Base-by-base conservation (phyloP, 2,888 invertebrate species). In the Drosophila tripunctata region DNA sequence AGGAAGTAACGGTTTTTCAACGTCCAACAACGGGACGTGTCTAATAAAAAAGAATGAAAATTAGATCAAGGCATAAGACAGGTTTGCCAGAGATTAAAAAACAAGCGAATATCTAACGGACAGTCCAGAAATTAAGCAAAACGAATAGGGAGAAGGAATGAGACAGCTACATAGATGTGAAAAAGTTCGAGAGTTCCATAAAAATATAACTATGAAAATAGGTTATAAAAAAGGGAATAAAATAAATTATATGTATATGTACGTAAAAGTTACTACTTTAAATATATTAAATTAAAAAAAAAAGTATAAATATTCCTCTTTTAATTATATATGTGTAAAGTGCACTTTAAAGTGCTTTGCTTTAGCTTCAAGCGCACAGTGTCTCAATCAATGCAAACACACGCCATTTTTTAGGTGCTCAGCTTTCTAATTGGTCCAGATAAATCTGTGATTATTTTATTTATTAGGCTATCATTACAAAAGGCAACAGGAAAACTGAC, bases 51-150 rank as follows among this genome's bases (percentile, higher is more conserved):
- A 48, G 48, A 51, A 52, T 54, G 35, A 30, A 73, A 87, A 84
- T 87, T 67, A 87, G 81, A 84, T 62, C 80, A 86, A 54, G 35
- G 33, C 17, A 36, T 17, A 40, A 66, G 79, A 62, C 86, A 79
- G 66, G 66, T 75, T 82, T 82, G 38, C 45, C 31, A 47, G 27
- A 70, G 79, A 85, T 85, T 85, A 85, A 54, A n/a, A 14, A 44
- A 41, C 15, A 33, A 51, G n/a, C 5, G 8, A 61, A 56, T 27
- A 15, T 43, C 44, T 52, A 79, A 82, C 71, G 79, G 79, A 57
- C 64, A 55, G 50, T 52, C 5, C 5, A 30, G 5, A 2, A n/a
- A 31, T 10, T n/a, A 3, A 12, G 14, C n/a, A n/a, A n/a, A 15
- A 15, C 1, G 15, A 17, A 36, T 15, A 12, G 30, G 14, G 40